Percentiles rank a stretch among this genome's conserved stretches.
Conservation (phyloP, 1,140 invertebrate genomes). For the Palaemon carinicauda region DNA sequence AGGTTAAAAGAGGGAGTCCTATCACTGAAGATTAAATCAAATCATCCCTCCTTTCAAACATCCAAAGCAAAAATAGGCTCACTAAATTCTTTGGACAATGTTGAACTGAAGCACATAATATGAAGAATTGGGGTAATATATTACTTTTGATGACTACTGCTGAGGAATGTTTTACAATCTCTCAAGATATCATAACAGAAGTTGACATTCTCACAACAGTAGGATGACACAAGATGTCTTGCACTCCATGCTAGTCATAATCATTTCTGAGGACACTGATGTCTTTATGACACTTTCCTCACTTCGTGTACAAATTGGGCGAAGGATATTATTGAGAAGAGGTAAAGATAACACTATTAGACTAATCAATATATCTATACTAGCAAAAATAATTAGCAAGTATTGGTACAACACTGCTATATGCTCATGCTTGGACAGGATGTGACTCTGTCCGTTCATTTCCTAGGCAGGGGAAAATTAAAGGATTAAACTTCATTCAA, state of each 20-base stretch:
- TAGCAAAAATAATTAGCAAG: background rate
- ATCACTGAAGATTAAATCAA: background rate
- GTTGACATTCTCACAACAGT: background rate
- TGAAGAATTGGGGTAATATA: background rate
- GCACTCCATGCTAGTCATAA: background rate
- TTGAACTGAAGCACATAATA: background rate
- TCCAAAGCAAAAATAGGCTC: background rate
- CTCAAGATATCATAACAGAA: background rate
- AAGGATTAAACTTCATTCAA: background rate
- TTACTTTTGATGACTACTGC: background rate
- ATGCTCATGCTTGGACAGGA: background rate
- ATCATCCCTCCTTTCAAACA: background rate
- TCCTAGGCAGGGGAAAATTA: background rate
- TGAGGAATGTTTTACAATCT: background rate
- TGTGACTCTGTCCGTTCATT: background rate
- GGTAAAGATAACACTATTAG: background rate
- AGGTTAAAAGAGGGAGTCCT: background rate
- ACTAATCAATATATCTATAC: background rate
- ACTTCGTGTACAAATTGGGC: background rate
- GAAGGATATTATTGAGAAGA: background rate
- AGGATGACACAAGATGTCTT: background rate
- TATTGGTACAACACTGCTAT: background rate
- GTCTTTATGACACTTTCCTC: background rate
- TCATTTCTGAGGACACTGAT: background rate
- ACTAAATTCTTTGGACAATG: background rate